Conservation (phyloP, 2,113 vertebrate species). For the Coregonus clupeaformis region DNA sequence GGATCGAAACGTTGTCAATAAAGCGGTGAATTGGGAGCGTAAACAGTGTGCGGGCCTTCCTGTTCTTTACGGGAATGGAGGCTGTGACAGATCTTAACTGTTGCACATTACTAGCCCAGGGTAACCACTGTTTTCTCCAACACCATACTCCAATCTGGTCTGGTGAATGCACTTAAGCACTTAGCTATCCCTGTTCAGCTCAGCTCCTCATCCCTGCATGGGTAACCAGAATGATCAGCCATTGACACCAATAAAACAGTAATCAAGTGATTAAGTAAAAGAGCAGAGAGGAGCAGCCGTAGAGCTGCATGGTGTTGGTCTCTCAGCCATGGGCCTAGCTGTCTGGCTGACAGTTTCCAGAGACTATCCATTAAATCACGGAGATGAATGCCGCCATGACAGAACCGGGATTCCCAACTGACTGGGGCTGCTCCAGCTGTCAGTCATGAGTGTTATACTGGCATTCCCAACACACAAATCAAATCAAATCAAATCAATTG, state of each 20-base stretch:
- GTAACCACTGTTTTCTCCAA: not conserved
- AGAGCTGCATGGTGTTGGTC: not conserved
- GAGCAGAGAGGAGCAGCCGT: not conserved
- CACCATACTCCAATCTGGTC: not conserved
- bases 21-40: no score
- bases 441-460: no score
- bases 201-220: slow-evolving; percentile 8
- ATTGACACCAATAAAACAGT: slow-evolving; percentile 27
- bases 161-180: not conserved
- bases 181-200: not conserved
- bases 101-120: not conserved
- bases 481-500: no score
- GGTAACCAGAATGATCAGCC: slow-evolving; percentile 21
- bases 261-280: slow-evolving; percentile 41
- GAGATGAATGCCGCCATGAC: no score
- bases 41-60: no score
- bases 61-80: slow-evolving; percentile 1
- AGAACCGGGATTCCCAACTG: no score
- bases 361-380: no score
- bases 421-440: no score
- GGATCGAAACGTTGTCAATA: no score
- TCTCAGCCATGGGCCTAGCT: not conserved
- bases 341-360: no score
- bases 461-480: no score
- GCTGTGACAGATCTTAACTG: slow-evolving; percentile 15